Conservation (phyloP, 2,888 invertebrate species). For the Zaprionus obscuricornis region DNA sequence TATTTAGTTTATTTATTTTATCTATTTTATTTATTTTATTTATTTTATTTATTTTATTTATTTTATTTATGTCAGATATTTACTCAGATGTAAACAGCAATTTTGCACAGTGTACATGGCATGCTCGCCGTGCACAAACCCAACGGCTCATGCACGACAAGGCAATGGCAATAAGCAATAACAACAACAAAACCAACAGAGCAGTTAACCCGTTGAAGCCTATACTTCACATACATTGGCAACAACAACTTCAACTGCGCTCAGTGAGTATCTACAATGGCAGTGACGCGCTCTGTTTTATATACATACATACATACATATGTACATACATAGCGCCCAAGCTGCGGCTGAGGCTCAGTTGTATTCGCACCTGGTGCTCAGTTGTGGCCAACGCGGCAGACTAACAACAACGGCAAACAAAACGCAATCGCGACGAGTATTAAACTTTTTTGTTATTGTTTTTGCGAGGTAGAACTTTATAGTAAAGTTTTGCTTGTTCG, state of each 20-base stretch:
- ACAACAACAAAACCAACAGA: background rate
- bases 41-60: no score
- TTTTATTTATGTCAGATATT: no score
- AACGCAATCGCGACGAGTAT: slow-evolving; percentile 44
- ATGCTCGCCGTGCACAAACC: no score
- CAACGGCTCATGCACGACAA: no score
- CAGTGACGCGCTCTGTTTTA: slow-evolving; percentile 29
- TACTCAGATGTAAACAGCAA: no score
- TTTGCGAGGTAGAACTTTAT: slow-evolving; percentile 44
- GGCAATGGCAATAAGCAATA: no score
- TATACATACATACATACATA: slow-evolving; percentile 30
- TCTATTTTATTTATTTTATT: no score
- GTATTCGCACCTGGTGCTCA: slow-evolving; percentile 68
- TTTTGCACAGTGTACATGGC: no score
- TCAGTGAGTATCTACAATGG: slow-evolving; percentile 7
- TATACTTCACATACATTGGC: slow-evolving; percentile 6
- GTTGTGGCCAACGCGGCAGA: slow-evolving; percentile 67
- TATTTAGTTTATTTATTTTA: no score
- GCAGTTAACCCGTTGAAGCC: slow-evolving; percentile 53
- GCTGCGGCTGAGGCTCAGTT: slow-evolving; percentile 43
- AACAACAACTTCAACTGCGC: slow-evolving; percentile 29
- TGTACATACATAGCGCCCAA: no score
- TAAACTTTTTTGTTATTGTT: slow-evolving; percentile 29
- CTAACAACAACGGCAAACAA: slow-evolving; percentile 65
- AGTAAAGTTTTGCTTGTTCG: slow-evolving; percentile 25